Base-by-base conservation (phyloP, 1,140 invertebrate genomes). In the Nephotettix cincticeps region DNA sequence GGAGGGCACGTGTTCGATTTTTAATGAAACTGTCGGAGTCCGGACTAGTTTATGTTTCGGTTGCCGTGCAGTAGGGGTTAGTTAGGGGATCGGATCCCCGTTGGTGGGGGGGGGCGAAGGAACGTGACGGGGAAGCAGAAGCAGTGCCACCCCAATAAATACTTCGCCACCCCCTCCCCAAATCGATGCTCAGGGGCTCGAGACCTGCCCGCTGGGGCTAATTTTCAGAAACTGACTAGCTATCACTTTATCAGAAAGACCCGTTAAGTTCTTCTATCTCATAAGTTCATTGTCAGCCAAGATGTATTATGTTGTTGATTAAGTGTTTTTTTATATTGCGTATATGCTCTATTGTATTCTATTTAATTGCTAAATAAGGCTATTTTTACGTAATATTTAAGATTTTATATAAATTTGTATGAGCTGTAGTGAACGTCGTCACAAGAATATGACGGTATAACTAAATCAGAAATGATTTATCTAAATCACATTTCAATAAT, bases 111-210 rank as follows among this genome's bases (percentile, higher is more conserved):
- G 58, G 63, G 45, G 45, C 36, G 30, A 30, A 40, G 32, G 58
- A 27, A 72, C 65, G 29, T 30, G 64, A 29, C 23, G 28, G 32
- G 27, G 40, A 30, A 65, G n/a, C 23, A 21, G 43, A 63, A 47
- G 40, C 30, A 47, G 54, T 27, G 64, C 32, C 61, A 47, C 19
- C 45, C 71, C 43, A 51, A 21, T 47, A 65, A 66, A 68, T 68
- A 40, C 66, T 40, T 47, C 71, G 64, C 56, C 71, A 51, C 51
- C 72, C 68, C 25, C 61, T 27, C 27, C 45, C 54, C 72, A 6
- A 61, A 61, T 61, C 56, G 56, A 61, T 61, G 56, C 56, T 61
- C 23, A 4, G 56, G 23, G 56, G 21, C 56, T 27, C 21, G 27
- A 61, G 27, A 25, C 56, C 56, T 27, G 47, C 56, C 56, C 47